Conservation (phyloP, 2,797 vertebrate genomes). For the Macrochelys suwanniensis region DNA sequence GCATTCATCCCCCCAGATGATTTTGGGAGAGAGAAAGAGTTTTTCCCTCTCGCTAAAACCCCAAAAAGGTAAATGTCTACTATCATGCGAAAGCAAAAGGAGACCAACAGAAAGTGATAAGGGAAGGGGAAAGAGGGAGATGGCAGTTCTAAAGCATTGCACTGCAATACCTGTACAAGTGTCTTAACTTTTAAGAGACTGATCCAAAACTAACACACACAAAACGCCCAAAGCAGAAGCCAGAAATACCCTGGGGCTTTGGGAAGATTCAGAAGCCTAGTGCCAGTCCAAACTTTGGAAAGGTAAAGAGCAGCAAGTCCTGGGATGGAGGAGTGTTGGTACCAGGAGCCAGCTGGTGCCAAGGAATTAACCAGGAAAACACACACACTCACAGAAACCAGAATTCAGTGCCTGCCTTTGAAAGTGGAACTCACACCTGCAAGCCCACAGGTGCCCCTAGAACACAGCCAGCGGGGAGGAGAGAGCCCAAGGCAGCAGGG, state of each 20-base stretch:
- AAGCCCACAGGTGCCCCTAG: not conserved
- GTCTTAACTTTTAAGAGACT: not conserved
- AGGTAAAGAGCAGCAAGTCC: not conserved
- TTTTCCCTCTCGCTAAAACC: not conserved
- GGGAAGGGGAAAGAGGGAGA: not conserved
- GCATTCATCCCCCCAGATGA: fast-evolving
- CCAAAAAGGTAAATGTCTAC: not conserved
- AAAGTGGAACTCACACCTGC: not conserved
- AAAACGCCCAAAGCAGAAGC: not conserved
- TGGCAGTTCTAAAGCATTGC: not conserved
- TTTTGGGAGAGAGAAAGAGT: not conserved
- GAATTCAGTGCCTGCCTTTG: not conserved
- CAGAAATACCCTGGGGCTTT: not conserved
- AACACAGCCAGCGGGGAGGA: not conserved
- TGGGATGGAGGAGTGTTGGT: not conserved
- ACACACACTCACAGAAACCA: not conserved
- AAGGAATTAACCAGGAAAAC: not conserved
- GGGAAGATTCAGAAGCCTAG: not conserved
- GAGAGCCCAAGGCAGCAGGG: not conserved
- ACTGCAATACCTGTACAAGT: not conserved
- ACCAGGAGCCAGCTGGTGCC: not conserved
- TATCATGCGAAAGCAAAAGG: not conserved
- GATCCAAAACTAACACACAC: not conserved
- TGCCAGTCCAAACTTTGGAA: not conserved
- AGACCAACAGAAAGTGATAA: not conserved